Evolutionary conservation across 2,797 vertebrate species (phyloP).

Genomic region (Falco rusticolus): DNA sequence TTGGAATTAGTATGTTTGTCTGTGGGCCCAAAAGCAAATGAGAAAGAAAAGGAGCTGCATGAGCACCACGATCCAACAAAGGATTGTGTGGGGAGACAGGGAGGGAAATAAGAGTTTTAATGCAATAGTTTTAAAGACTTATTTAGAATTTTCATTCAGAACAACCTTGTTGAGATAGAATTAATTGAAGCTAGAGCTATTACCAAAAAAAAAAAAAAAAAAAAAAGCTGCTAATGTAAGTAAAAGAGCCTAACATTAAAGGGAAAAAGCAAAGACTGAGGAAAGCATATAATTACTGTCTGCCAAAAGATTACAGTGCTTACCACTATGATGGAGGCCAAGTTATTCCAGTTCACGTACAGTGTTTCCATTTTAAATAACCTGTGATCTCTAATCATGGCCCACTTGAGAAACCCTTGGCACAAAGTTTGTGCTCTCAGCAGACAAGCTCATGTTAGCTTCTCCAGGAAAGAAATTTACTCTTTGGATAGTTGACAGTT

Average conservation of each 20-base stretch:
- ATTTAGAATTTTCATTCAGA: background rate
- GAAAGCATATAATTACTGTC: background rate
- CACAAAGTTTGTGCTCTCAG: background rate
- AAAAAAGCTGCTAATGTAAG: background rate
- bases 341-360: background rate
- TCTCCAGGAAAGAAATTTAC: background rate
- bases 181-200: background rate
- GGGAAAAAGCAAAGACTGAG: background rate
- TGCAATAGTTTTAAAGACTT: background rate
- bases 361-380: background rate
- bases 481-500: background rate
- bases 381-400: background rate
- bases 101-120: background rate
- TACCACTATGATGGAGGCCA: background rate
- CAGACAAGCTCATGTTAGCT: background rate
- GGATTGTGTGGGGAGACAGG: fast-evolving
- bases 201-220: background rate
- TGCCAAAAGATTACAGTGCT: background rate
- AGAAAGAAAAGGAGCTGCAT: background rate
- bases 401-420: background rate
- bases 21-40: background rate
- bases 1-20: background rate
- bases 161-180: background rate
- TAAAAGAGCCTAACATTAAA: background rate
- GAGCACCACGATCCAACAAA: background rate